These are phyloP conservation scores for Phymastichus coffea DNA, from an alignment of 1,140 invertebrate genomes.

Conservation along the genomic window DNA sequence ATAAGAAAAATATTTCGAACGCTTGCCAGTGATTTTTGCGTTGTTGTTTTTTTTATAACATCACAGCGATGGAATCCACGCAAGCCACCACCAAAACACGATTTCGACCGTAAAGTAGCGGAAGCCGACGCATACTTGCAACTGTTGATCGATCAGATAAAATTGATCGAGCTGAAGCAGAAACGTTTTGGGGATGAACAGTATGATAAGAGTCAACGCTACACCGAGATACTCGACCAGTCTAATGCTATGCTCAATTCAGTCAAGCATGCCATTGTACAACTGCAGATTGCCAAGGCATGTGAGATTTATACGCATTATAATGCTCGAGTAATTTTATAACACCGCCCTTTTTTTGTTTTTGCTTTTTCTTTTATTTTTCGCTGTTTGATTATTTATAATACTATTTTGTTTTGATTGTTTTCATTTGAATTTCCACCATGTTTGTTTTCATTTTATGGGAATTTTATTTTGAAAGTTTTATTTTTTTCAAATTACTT, in stretches of 20 bases:
- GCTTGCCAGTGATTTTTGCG: too few species aligned
- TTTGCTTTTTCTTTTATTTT: background rate
- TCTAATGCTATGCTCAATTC: constrained; percentile 55
- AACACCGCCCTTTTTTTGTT: too few species aligned
- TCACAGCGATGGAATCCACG: constrained; percentile 63
- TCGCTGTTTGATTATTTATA: background rate
- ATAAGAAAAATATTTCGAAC: too few species aligned
- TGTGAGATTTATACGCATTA: constrained; percentile 27
- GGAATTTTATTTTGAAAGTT: too few species aligned
- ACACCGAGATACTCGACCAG: constrained; percentile 47
- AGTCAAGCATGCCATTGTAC: constrained; percentile 96
- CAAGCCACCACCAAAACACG: constrained; percentile 65
- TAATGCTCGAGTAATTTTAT: constrained; percentile 14
- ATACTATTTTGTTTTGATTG: background rate
- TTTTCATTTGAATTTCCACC: too few species aligned
- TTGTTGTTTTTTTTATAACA: too few species aligned
- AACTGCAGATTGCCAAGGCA: constrained; percentile 96
- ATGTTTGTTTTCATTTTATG: too few species aligned
- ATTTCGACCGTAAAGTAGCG: constrained; percentile 88
- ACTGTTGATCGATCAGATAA: constrained; percentile 91
- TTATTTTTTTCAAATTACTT: too few species aligned
- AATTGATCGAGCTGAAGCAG: constrained; percentile 59
- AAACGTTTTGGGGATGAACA: constrained; percentile 35
- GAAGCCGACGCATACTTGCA: constrained; percentile 97
- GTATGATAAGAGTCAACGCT: constrained; percentile 43